These are phyloP conservation scores for Aphis craccivora DNA, from an alignment of 1,140 invertebrate genomes.

Conservation along the genomic window DNA sequence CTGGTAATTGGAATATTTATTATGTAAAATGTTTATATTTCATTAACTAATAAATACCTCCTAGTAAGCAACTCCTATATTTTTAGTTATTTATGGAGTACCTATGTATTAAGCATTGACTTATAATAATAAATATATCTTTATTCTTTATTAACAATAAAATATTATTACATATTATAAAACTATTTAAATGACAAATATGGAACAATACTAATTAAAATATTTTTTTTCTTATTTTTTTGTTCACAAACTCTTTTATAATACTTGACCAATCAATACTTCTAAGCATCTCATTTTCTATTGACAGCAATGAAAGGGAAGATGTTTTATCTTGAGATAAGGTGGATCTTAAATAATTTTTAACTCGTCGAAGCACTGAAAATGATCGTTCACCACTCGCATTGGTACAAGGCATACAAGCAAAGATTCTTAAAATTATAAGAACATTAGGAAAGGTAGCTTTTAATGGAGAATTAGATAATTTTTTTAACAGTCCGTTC, in stretches of 20 bases:
- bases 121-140: too few relatives aligned
- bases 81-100: too few relatives aligned
- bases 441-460: background rate
- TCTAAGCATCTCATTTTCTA: slow-evolving; percentile 16
- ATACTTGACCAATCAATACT: background rate
- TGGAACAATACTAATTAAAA: background rate
- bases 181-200: background rate
- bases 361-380: background rate
- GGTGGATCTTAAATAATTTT: slow-evolving; percentile 27
- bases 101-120: too few relatives aligned
- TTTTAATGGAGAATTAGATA: slow-evolving; percentile 6
- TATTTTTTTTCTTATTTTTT: background rate
- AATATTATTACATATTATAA: too few relatives aligned
- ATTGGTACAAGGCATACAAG: slow-evolving; percentile 13
- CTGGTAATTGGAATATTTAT: too few relatives aligned
- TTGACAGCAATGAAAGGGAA: background rate
- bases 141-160: too few relatives aligned
- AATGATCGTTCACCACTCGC: background rate
- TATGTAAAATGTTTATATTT: too few relatives aligned
- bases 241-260: background rate
- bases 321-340: slow-evolving; percentile 19
- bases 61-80: too few relatives aligned
- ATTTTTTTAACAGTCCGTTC: background rate
- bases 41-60: too few relatives aligned
- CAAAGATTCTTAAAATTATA: slow-evolving; percentile 8